Conservation (phyloP, 2,113 vertebrate species). For the Labrus mixtus region DNA sequence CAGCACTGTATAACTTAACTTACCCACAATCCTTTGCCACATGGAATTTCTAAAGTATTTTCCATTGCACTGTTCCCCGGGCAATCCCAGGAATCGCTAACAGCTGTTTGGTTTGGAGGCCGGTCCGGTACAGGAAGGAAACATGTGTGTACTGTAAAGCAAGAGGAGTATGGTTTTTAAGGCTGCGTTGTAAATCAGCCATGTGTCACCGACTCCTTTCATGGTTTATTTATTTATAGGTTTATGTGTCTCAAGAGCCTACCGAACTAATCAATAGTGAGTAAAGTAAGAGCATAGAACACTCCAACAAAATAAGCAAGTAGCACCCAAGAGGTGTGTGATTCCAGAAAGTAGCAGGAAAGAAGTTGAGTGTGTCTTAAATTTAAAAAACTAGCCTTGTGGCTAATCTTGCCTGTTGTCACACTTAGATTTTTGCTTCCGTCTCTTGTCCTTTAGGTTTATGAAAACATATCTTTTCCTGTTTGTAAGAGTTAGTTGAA, state of each 20-base stretch:
- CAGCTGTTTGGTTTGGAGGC: slow-evolving; percentile 72
- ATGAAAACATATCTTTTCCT: neutral
- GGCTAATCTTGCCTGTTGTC: neutral
- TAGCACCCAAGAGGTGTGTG: neutral
- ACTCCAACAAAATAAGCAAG: neutral
- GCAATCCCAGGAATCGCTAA: slow-evolving; percentile 73
- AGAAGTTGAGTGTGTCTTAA: no score
- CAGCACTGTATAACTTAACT: slow-evolving; percentile 3
- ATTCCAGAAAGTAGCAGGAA: neutral
- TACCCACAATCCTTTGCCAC: slow-evolving; percentile 37
- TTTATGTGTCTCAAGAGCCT: neutral
- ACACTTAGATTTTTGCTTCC: neutral
- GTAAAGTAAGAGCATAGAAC: neutral
- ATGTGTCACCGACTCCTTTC: neutral
- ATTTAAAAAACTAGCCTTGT: no score
- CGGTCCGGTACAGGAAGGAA: slow-evolving; percentile 51
- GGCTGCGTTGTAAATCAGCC: neutral
- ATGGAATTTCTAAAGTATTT: slow-evolving; percentile 72
- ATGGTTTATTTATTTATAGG: slow-evolving; percentile 18
- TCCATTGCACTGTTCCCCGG: slow-evolving; percentile 75
- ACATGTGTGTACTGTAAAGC: slow-evolving; percentile 52
- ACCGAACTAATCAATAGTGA: neutral
- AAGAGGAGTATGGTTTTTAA: slow-evolving; percentile 2
- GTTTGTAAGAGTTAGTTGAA: neutral
- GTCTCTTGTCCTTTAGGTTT: neutral